phyloP scores from a whole-genome alignment of 2,113 vertebrate genomes.

The Cephalophus harveyi region DNA sequence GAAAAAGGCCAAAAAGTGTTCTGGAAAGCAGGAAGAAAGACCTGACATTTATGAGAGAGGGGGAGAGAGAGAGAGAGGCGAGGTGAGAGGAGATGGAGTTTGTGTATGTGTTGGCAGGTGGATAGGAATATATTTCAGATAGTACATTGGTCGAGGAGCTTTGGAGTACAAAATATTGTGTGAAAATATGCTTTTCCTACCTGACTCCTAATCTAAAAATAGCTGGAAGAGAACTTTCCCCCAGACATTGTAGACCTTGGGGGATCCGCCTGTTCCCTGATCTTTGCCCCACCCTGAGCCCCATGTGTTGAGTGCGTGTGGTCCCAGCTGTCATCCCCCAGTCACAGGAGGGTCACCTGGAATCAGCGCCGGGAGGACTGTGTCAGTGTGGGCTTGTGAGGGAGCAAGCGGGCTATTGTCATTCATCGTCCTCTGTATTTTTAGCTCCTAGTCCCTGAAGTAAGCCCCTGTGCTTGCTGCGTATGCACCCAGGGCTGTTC shows the following conservation, averaged over 20 bases:
- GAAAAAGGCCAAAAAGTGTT: background rate
- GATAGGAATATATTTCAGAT: background rate
- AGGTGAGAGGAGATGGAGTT: background rate
- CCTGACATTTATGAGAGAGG: background rate
- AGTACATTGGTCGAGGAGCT: background rate
- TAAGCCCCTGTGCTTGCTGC: background rate
- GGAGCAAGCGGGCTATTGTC: too few species aligned
- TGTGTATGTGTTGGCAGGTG: background rate
- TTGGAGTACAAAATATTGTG: background rate
- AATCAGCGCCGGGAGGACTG: background rate
- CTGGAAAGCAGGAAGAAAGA: background rate
- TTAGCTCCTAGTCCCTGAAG: background rate
- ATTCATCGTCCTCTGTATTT: background rate
- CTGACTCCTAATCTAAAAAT: background rate
- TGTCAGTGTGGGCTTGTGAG: accelerated
- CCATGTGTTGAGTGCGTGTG: background rate
- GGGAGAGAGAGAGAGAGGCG: background rate
- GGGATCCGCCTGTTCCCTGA: background rate
- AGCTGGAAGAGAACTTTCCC: background rate
- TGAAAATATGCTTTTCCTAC: background rate
- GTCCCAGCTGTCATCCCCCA: background rate
- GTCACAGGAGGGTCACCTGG: background rate
- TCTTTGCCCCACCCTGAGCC: background rate
- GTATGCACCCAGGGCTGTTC: background rate
- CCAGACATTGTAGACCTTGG: background rate